A percentile compares a stretch with the other conserved stretches of the same genome.
These are phyloP conservation scores for Xanthorhoe spadicearia DNA, from an alignment of 2,888 invertebrate species.

Conservation along the genomic window DNA sequence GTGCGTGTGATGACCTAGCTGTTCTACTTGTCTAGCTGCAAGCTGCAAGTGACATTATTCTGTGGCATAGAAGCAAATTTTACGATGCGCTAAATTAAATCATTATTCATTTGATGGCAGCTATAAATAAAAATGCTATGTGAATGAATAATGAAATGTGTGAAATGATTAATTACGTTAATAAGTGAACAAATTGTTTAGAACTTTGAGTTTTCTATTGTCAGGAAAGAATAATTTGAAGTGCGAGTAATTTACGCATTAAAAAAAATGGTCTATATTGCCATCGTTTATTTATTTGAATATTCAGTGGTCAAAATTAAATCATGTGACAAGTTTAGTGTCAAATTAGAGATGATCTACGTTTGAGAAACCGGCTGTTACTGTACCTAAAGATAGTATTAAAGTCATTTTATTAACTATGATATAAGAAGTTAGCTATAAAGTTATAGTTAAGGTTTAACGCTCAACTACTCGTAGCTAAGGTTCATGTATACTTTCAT, in stretches of 20 bases:
- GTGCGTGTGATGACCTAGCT: neutral
- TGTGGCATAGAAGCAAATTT: conserved; percentile 31
- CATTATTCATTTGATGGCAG: conserved; percentile 30
- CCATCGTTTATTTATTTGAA: no score
- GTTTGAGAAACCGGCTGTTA: no score
- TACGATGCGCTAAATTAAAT: conserved; percentile 34
- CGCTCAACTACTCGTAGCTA: no score
- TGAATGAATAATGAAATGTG: conserved; percentile 33
- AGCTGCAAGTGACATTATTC: conserved; percentile 10
- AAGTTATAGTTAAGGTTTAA: no score
- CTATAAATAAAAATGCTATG: conserved; percentile 35
- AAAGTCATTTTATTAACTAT: no score
- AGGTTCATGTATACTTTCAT: no score
- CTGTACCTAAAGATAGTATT: no score
- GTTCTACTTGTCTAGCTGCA: neutral
- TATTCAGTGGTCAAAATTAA: no score
- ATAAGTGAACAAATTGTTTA: conserved; percentile 21
- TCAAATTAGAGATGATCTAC: no score
- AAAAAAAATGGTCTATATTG: neutral
- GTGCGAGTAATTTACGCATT: conserved; percentile 22
- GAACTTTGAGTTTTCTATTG: conserved; percentile 18
- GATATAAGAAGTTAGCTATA: no score
- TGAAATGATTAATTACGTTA: conserved; percentile 30
- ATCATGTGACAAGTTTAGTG: no score
- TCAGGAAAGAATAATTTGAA: conserved; percentile 12